These are phyloP conservation scores for Sebastes aleutianus DNA, from an alignment of 2,797 vertebrate genomes.

Conservation along the genomic window DNA sequence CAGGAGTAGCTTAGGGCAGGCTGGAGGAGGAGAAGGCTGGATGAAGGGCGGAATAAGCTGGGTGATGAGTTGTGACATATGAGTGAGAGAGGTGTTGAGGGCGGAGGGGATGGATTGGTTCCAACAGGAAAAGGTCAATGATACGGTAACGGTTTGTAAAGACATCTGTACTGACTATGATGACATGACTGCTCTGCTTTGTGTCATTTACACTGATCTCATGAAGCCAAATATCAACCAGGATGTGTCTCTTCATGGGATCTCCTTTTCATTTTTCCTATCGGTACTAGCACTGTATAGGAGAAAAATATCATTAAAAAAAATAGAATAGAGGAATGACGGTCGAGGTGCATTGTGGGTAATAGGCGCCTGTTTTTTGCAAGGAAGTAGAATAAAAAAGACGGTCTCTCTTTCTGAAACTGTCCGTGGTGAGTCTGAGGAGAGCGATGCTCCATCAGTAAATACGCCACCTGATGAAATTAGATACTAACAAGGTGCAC, in stretches of 20 bases:
- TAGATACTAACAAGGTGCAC: too few species aligned
- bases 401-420: background rate
- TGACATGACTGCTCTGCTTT: too few species aligned
- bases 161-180: background rate
- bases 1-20: conserved; percentile 15
- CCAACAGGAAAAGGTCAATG: background rate
- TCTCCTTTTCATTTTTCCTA: background rate
- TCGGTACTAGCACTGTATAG: too few species aligned
- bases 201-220: too few species aligned
- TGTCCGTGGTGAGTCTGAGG: background rate
- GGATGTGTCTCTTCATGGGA: background rate
- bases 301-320: too few species aligned
- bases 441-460: too few species aligned
- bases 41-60: background rate
- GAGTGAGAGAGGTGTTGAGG: background rate
- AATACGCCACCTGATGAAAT: too few species aligned
- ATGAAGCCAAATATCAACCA: background rate
- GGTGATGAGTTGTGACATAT: conserved; percentile 9
- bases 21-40: background rate
- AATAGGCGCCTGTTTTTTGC: background rate
- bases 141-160: background rate
- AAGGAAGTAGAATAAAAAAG: background rate
- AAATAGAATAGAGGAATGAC: background rate
- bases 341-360: background rate
- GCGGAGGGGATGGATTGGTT: background rate